Evolutionary conservation across 2,797 vertebrate genomes (phyloP).

Genomic region (Malacoraja senta): DNA sequence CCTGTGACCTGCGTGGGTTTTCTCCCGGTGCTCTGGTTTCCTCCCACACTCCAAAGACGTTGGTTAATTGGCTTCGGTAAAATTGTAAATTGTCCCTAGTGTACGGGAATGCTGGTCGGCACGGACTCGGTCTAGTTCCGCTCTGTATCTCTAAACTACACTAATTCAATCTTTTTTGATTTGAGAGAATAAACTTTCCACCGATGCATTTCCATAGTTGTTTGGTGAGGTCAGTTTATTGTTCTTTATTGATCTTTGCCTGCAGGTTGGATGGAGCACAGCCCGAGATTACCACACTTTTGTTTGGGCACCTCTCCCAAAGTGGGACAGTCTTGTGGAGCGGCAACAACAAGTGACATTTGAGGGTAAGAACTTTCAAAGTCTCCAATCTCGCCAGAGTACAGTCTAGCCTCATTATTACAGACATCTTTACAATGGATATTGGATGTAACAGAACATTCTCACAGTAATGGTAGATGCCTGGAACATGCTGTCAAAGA

Average conservation of each 20-base stretch:
- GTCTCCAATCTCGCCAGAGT: background rate
- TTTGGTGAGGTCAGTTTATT: background rate
- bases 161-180: background rate
- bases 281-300: slow-evolving; percentile 77
- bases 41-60: too few relatives aligned
- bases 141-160: background rate
- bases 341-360: slow-evolving; percentile 60
- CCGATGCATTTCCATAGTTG: background rate
- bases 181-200: background rate
- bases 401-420: too few relatives aligned
- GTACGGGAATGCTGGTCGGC: too few relatives aligned
- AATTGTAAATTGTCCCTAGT: too few relatives aligned
- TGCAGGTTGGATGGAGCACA: slow-evolving; percentile 84
- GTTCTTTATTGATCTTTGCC: background rate
- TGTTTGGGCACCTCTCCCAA: slow-evolving; percentile 64
- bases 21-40: too few relatives aligned
- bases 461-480: too few relatives aligned
- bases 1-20: too few relatives aligned
- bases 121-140: too few relatives aligned
- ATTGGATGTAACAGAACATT: too few relatives aligned
- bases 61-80: too few relatives aligned
- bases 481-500: too few relatives aligned
- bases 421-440: too few relatives aligned
- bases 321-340: slow-evolving; percentile 39
- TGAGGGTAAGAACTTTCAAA: slow-evolving; percentile 58